Evolutionary conservation across 1,140 invertebrate species (phyloP).

Genomic region (Saccostrea cuccullata): DNA sequence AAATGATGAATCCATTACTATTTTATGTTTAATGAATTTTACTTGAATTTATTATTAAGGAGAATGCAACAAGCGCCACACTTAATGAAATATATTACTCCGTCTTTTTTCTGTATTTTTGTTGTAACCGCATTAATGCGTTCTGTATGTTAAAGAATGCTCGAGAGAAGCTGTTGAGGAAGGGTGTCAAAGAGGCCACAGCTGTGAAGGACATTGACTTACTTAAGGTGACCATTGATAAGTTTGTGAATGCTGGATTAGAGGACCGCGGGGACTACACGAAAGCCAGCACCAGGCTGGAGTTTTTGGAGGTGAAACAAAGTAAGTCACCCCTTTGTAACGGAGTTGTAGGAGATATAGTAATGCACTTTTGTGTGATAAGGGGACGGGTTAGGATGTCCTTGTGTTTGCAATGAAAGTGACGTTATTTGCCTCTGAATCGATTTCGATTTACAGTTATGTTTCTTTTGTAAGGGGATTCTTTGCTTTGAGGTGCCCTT

Average conservation of each 20-base stretch:
- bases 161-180: slow-evolving; percentile 52
- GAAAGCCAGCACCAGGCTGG: slow-evolving; percentile 48
- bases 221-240: slow-evolving; percentile 49
- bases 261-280: slow-evolving; percentile 59
- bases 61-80: too few species aligned
- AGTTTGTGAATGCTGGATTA: slow-evolving; percentile 52
- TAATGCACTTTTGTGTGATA: too few species aligned
- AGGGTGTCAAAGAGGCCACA: slow-evolving; percentile 43
- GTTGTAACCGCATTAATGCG: too few species aligned
- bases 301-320: slow-evolving; percentile 52
- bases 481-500: too few species aligned
- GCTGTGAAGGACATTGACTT: slow-evolving; percentile 46
- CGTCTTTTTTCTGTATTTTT: not conserved
- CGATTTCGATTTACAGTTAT: too few species aligned
- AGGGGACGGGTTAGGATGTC: too few species aligned
- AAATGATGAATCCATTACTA: too few species aligned
- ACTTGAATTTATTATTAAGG: too few species aligned
- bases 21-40: too few species aligned
- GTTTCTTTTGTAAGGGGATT: too few species aligned
- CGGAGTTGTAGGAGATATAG: not conserved
- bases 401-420: too few species aligned
- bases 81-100: not conserved
- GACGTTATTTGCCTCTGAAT: too few species aligned
- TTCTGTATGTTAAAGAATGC: slow-evolving; percentile 8
- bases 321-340: slow-evolving; percentile 39